These are phyloP conservation scores for Phytoseiulus persimilis DNA, from an alignment of 2,888 invertebrate species.

Conservation along the genomic window DNA sequence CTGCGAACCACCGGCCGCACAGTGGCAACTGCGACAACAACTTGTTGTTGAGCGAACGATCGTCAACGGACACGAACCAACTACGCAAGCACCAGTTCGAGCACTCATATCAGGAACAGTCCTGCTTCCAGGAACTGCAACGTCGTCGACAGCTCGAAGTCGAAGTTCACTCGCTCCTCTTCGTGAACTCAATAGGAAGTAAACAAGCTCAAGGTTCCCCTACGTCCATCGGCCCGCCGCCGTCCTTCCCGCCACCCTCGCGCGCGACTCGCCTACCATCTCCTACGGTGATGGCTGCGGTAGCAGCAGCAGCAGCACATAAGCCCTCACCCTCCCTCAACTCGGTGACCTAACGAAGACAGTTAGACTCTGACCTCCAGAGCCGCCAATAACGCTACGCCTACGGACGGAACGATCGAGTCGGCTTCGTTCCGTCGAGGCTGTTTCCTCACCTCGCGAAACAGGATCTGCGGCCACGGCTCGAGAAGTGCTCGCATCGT, in stretches of 20 bases:
- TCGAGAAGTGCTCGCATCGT: no score
- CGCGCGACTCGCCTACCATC: background rate
- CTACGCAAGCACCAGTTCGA: background rate
- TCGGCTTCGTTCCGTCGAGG: background rate
- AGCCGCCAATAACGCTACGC: background rate
- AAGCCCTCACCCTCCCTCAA: background rate
- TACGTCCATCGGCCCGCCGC: constrained; percentile 9
- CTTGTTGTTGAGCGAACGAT: background rate
- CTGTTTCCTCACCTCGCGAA: background rate
- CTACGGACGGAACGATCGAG: background rate
- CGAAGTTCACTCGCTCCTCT: background rate
- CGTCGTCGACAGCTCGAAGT: background rate
- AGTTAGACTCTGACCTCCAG: background rate
- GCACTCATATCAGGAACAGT: background rate
- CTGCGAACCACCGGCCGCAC: background rate
- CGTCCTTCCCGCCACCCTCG: constrained; percentile 5
- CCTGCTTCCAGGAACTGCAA: background rate
- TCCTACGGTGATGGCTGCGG: background rate
- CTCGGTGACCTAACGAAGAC: background rate
- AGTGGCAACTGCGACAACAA: background rate
- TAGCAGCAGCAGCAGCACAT: background rate
- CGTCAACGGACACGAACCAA: background rate
- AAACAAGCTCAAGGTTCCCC: constrained; percentile 38
- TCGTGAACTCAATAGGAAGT: background rate
- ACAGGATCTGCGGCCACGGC: no score